Percentiles rank a stretch among this genome's conserved stretches.
Conservation (phyloP, 1,140 invertebrate species). For the Drosophila setifemur region DNA sequence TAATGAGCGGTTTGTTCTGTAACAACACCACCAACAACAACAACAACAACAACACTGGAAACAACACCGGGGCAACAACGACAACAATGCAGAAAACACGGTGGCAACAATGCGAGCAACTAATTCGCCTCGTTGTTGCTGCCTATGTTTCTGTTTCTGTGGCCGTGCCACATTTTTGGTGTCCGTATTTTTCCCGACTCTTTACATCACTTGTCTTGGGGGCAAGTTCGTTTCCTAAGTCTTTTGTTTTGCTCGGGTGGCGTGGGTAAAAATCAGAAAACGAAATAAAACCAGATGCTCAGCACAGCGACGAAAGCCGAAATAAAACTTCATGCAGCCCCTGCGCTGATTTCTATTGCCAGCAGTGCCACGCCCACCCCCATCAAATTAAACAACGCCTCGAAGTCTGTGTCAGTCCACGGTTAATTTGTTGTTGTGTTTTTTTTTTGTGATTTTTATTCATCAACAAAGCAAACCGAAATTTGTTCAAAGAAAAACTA, state of each 20-base stretch:
- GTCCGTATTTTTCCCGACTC: neutral
- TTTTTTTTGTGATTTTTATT: slow-evolving; percentile 10
- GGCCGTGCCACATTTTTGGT: slow-evolving; percentile 70
- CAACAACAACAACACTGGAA: slow-evolving; percentile 20
- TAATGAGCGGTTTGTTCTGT: slow-evolving; percentile 77
- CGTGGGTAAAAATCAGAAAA: slow-evolving; percentile 61
- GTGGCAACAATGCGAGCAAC: slow-evolving; percentile 55
- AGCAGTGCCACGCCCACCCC: slow-evolving; percentile 32
- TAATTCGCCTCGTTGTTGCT: slow-evolving; percentile 52
- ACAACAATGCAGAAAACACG: slow-evolving; percentile 2
- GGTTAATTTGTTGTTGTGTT: too few species aligned
- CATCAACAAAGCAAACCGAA: slow-evolving; percentile 40
- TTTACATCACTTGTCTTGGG: slow-evolving; percentile 69
- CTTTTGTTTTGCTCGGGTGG: slow-evolving; percentile 64
- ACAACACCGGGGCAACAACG: neutral
- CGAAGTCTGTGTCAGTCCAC: slow-evolving; percentile 26
- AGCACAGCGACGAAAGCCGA: slow-evolving; percentile 19
- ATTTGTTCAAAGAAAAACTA: slow-evolving; percentile 43
- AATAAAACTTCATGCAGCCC: slow-evolving; percentile 26
- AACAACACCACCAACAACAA: slow-evolving; percentile 47
- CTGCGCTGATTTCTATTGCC: slow-evolving; percentile 45
- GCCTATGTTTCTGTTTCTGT: slow-evolving; percentile 15
- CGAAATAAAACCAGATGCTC: slow-evolving; percentile 20
- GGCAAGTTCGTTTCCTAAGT: slow-evolving; percentile 79
- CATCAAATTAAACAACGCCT: slow-evolving; percentile 25